These are phyloP conservation scores for Brassicogethes aeneus DNA, from an alignment of 2,888 invertebrate genomes.

Conservation along the genomic window DNA sequence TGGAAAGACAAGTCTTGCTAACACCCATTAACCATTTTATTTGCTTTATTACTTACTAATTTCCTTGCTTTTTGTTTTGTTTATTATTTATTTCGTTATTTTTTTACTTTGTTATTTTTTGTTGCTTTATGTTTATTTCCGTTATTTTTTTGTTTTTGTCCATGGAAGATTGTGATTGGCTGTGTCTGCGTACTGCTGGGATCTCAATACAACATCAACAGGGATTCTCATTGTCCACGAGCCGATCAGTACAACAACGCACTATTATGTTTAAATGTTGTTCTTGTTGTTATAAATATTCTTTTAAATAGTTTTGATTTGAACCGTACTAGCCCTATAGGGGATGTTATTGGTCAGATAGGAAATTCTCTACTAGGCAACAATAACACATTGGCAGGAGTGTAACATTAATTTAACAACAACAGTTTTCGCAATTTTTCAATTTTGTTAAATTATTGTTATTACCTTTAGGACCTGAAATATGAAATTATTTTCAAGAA, in stretches of 20 bases:
- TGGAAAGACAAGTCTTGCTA: too few species aligned
- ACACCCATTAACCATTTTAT: too few species aligned
- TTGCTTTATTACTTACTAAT: constrained; percentile 7
- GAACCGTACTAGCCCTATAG: too few species aligned
- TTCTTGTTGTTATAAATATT: constrained; percentile 52
- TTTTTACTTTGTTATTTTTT: constrained; percentile 13
- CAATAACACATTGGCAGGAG: too few species aligned
- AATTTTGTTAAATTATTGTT: too few species aligned
- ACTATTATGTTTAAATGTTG: constrained; percentile 48
- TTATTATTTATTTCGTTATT: constrained; percentile 10
- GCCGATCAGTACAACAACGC: constrained; percentile 54
- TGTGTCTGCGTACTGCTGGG: constrained; percentile 52
- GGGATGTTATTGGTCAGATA: too few species aligned
- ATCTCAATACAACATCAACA: constrained; percentile 53
- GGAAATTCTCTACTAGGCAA: too few species aligned
- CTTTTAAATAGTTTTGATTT: constrained; percentile 54
- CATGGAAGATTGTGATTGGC: constrained; percentile 53
- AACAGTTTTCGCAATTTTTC: too few species aligned
- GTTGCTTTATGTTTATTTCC: constrained; percentile 20
- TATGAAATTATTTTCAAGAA: too few species aligned
- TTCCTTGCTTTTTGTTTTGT: constrained; percentile 11
- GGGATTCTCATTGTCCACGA: constrained; percentile 47
- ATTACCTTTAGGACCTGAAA: too few species aligned
- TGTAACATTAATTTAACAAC: too few species aligned
- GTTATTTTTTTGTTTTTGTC: constrained; percentile 30